Conservation (phyloP, 92 coral and sea anemone genomes). For the Phenganax marumi region DNA sequence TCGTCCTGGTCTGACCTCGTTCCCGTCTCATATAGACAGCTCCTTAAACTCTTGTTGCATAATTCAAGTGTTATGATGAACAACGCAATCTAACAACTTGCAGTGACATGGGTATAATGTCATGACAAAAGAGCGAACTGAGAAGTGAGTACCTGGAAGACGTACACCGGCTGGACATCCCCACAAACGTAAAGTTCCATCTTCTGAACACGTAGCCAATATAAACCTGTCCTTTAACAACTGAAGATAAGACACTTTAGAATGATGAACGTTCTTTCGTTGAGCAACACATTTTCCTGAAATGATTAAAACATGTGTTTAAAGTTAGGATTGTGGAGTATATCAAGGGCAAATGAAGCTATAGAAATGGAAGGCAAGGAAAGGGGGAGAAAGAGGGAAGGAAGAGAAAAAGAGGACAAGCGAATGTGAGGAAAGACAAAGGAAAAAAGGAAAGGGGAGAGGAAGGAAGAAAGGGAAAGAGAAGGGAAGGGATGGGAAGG, state of each 20-base stretch:
- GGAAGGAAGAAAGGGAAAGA: no score
- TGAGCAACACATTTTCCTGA: slow-evolving; percentile 78
- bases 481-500: no score
- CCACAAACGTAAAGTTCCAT: slow-evolving; percentile 92
- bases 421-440: no score
- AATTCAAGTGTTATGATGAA: no score
- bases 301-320: neutral
- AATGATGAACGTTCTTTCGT: slow-evolving; percentile 76
- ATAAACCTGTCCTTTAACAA: slow-evolving; percentile 81
- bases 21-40: no score
- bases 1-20: no score
- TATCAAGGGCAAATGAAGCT: neutral
- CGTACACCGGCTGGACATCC: slow-evolving; percentile 64
- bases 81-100: no score
- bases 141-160: slow-evolving; percentile 60
- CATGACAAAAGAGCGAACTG: neutral
- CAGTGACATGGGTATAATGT: neutral
- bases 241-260: slow-evolving; percentile 74
- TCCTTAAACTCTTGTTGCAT: no score
- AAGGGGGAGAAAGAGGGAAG: no score
- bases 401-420: no score
- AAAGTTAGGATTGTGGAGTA: neutral
- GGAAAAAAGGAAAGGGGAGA: no score
- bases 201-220: slow-evolving; percentile 93
- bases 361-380: no score